These are phyloP conservation scores for Pogonocichla stellata DNA, from an alignment of 2,113 vertebrate genomes.

Conservation along the genomic window DNA sequence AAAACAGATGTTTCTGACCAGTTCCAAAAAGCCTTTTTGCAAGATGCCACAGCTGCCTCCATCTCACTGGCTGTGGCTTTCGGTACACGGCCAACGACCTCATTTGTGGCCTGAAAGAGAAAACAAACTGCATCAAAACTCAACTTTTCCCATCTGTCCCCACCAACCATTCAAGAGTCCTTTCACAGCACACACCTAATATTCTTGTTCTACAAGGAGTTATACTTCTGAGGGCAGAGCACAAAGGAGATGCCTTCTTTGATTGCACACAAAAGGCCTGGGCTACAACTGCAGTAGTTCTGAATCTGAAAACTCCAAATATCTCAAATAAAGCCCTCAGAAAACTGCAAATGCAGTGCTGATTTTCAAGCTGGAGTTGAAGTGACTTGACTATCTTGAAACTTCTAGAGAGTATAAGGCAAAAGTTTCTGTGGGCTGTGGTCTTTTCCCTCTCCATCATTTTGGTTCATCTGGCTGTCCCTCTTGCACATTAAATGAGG, in stretches of 20 bases:
- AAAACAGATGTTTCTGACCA: slow-evolving; percentile 95
- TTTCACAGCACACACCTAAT: background rate
- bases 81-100: slow-evolving; percentile 86
- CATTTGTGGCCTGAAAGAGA: slow-evolving; percentile 87
- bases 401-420: background rate
- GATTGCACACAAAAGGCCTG: background rate
- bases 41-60: slow-evolving; percentile 87
- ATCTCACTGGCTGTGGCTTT: slow-evolving; percentile 93
- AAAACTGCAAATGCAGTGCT: background rate
- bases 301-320: background rate
- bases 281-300: background rate
- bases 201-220: background rate
- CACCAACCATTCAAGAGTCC: background rate
- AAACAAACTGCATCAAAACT: background rate
- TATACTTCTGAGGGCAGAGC: background rate
- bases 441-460: background rate
- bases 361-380: background rate
- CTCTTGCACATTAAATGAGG: background rate
- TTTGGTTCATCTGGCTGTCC: background rate
- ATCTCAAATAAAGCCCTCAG: background rate
- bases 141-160: background rate
- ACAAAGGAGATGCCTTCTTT: background rate
- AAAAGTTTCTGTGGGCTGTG: background rate
- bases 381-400: background rate
- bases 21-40: slow-evolving; percentile 81